Evolutionary conservation across 1,140 invertebrate genomes (phyloP), one percentile per base, ranked within the genome.

Genomic region (Hylaeus anthracinus): DNA sequence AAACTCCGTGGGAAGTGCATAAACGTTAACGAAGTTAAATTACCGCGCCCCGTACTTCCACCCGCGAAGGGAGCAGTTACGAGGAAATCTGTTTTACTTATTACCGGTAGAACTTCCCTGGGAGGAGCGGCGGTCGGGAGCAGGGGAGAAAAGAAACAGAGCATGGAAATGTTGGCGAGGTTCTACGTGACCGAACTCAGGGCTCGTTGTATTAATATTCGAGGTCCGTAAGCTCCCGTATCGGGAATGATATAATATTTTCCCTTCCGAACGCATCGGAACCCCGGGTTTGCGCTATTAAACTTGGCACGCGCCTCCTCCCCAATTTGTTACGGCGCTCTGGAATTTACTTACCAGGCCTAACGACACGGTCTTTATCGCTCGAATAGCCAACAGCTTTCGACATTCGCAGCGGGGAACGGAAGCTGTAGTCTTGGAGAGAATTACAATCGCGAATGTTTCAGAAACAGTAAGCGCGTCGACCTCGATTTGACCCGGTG

Each of bases 21-120:
- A 69, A 70, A 70, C 26, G 48, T 53, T 69, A 53, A 69, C 37
- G 8, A 70, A 70, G 48, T 70, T 55, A 55, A 70, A 70, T 69
- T 53, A 69, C 3, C 14, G 51, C 26, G 26, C 26, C 26, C 26
- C 26, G 26, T 26, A 0, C 26, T 51, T 10, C 51, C 51, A 9
- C 51, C 2, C 6, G 51, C 51, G 1, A 9, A 3, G 48, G 8
- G 37, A 39, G 14, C 48, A 53, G 48, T 69, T 15, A 8, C 26
- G 3, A 6, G 26, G 48, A 55, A 70, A 53, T 53, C 48, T 55
- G 37, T 70, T 70, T 53, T 70, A 53, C 67, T 55, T 55, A 70
- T 70, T 70, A 51, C 37, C 26, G 8, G 14, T 55, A 15, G 41
- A 70, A 55, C 48, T 55, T 39, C 37, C 14, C 2, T 14, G 2